phyloP scores from a whole-genome alignment of 2,113 vertebrate species.

The Caretta caretta region DNA sequence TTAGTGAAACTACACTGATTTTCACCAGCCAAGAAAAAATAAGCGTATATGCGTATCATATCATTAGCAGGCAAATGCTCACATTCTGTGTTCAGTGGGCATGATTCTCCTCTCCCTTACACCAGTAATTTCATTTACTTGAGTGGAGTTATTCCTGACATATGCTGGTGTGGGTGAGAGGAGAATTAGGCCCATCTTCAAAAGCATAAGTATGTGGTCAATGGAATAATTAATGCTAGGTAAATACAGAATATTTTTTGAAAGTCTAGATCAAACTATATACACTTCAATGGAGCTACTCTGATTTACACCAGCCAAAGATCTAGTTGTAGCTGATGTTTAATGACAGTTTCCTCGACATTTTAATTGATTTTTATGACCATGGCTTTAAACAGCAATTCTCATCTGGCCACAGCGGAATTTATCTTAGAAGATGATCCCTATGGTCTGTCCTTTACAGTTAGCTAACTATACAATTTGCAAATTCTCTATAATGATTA shows the following conservation, averaged over 20 bases:
- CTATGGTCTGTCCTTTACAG: not conserved
- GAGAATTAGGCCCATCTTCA: not conserved
- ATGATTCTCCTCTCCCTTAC: not conserved
- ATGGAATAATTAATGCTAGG: not conserved
- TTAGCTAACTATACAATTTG: not conserved
- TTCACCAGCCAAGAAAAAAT: not conserved
- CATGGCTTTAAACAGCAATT: not conserved
- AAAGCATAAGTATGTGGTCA: not conserved
- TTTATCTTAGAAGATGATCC: not conserved
- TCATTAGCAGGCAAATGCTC: not conserved
- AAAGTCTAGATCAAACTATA: no score
- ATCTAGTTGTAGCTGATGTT: not conserved
- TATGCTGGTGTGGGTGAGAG: not conserved
- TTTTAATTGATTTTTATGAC: conserved; percentile 19
- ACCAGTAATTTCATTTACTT: not conserved
- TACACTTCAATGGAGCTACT: not conserved
- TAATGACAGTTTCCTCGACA: not conserved
- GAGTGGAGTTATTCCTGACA: not conserved
- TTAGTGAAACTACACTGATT: not conserved
- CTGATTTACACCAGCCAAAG: not conserved
- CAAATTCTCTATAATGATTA: not conserved
- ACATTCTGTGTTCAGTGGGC: not conserved
- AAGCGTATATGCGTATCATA: not conserved
- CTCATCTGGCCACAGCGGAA: not conserved
- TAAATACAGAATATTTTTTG: not conserved